Base-by-base conservation (phyloP, 2,797 vertebrate species). In the Characodon lateralis region DNA sequence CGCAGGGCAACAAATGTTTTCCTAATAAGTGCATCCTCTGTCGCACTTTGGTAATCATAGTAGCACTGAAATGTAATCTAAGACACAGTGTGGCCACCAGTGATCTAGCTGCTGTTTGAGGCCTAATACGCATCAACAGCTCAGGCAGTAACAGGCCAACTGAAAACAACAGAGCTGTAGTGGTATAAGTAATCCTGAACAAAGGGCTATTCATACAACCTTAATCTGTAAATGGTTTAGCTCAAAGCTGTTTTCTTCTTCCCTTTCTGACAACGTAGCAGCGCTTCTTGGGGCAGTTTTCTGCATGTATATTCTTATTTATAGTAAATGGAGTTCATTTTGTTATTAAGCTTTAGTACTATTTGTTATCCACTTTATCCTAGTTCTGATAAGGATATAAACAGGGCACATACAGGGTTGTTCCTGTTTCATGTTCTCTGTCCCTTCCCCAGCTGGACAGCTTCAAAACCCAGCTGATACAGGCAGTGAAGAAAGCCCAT, bases 401-500 rank as follows among this genome's bases (percentile, higher is more conserved):
- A 71, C 2, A 41, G 5, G 68, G 6, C 56, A 41, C 48, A 59
- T n/a, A 2, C 35, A 69, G 1, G 1, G 2, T 6, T 81, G 35
- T 58, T 74, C 28, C 43, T 12, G 0, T 76, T 66, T 84, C 16
- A 71, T 78, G 61, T 7, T 59, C 0, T 65, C 61, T 72, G 73
- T 70, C 8, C 72, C 35, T 63, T 73, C 5, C 39, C 24, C 83
- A 99, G 98, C 2, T 98, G 95, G 97, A 98, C 72, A 96, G 95
- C 93, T 99, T 99, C 84, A 96, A 95, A 86, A 95, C 95, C 0
- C 96, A 98, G 90, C 93, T 99, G 55, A 94, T 98, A 53, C 98
- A 99, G 79, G 97, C 98, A 0, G 97, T 99, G 90, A 99, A 99
- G 91, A 97, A 95, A 79, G 98, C 97, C 41, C 96, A 99, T 5